Base-by-base conservation (phyloP, 1,140 invertebrate species). In the Micrasema minimum region DNA sequence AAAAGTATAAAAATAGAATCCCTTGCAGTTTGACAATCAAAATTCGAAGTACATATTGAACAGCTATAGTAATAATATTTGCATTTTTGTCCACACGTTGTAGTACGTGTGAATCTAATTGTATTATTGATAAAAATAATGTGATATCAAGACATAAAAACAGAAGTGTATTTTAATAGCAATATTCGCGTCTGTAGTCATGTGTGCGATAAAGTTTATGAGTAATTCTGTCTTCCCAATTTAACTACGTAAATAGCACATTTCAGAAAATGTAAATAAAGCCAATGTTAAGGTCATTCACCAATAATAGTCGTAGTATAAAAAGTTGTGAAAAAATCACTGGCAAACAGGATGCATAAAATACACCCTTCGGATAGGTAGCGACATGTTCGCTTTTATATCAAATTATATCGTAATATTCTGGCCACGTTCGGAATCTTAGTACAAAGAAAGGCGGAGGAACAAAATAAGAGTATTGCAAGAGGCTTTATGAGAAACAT, bases 281-380 rank as follows among this genome's bases (percentile, higher is more conserved):
- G 55, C 16, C 18, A 59, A 59, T 59, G 37, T 57, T 57, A 59
- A 59, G 35, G 55, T 59, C 37, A 41, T 41, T 37, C 3, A 22
- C 18, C 55, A 59, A 20, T 11, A 59, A 59, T 59, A 59, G 55
- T 18, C 14, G 48, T 59, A 2, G n/a, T 38, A 38, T 11, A 59
- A 59, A 16, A 38, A 59, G 31, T 59, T 20, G 37, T 14, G 3
- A 35, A 16, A 38, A 9, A 38, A 38, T 38, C 7, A 37, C 51
- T 7, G 51, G 23, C 11, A 41, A 38, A 59, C 31, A 41, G 16
- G 55, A 31, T 38, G 14, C 14, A 16, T 9, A 14, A 20, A 50
- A 22, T 31, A 53, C 50, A 53, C 50, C 50, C 50, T 22, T 31
- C 50, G 11, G 20, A 20, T 12, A 10, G 48, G 48, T 51, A 26